These are phyloP conservation scores for Odocoileus virginianus DNA, from an alignment of 2,113 vertebrate species.

Conservation along the genomic window DNA sequence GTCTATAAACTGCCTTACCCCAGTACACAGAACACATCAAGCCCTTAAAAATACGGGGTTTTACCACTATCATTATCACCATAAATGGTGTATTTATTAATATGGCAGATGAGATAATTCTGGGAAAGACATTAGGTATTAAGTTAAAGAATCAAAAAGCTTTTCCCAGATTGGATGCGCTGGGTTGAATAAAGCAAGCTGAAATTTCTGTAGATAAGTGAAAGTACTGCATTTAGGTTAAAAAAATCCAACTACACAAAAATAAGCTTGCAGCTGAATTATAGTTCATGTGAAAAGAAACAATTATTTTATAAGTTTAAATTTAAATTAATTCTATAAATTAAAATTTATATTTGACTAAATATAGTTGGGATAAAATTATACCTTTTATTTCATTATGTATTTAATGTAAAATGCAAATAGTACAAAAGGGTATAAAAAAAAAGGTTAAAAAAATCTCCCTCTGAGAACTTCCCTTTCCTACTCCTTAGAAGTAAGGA, in stretches of 20 bases:
- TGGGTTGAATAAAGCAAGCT: not conserved
- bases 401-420: not conserved
- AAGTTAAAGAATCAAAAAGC: not conserved
- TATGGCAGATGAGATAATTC: not conserved
- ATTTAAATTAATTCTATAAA: not conserved
- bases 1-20: not conserved
- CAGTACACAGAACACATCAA: not conserved
- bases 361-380: not conserved
- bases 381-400: not conserved
- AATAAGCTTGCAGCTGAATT: not conserved
- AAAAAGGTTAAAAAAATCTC: not conserved
- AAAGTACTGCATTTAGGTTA: not conserved
- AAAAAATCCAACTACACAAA: not conserved
- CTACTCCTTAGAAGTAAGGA: not conserved
- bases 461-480: not conserved
- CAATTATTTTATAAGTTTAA: not conserved
- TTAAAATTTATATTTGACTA: not conserved
- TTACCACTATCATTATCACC: not conserved
- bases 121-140: not conserved
- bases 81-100: not conserved
- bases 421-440: not conserved
- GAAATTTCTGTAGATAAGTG: not conserved
- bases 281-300: not conserved
- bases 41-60: not conserved
- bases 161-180: not conserved